Percentiles rank a stretch among this genome's conserved stretches.
Conservation (phyloP, 2,113 vertebrate genomes). For the Toxostoma redivivum region DNA sequence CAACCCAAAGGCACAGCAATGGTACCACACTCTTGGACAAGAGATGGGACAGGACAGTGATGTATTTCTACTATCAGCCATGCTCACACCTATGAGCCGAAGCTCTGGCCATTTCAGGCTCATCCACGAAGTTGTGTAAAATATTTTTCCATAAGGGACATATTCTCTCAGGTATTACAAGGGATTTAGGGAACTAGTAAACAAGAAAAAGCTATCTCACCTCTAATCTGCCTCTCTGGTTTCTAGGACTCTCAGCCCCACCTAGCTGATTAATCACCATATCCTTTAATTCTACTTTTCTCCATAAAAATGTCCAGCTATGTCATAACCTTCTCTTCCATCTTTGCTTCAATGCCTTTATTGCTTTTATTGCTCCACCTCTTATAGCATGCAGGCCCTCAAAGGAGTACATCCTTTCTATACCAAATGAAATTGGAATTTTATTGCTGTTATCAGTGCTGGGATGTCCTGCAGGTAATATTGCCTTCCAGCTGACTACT, state of each 20-base stretch:
- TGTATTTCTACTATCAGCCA: neutral
- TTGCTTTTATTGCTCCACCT: neutral
- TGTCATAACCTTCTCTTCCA: neutral
- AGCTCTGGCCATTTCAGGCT: neutral
- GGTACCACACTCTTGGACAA: neutral
- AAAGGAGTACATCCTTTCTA: neutral
- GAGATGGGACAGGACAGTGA: neutral
- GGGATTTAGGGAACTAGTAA: neutral
- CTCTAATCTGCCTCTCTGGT: neutral
- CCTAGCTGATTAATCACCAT: neutral
- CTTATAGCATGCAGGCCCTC: accelerated
- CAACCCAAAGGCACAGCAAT: neutral
- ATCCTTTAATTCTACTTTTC: neutral
- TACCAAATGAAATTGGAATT: neutral
- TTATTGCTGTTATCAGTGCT: neutral
- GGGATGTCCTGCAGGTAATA: neutral
- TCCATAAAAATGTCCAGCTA: neutral
- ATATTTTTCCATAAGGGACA: neutral
- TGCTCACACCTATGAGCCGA: accelerated
- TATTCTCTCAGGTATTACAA: neutral
- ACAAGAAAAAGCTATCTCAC: neutral
- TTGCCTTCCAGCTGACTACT: neutral
- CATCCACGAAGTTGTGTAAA: neutral
- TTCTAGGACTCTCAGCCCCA: neutral
- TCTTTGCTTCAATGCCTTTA: neutral